Evolutionary conservation across 2,797 vertebrate genomes (phyloP).

Genomic region (Bucorvus abyssinicus): DNA sequence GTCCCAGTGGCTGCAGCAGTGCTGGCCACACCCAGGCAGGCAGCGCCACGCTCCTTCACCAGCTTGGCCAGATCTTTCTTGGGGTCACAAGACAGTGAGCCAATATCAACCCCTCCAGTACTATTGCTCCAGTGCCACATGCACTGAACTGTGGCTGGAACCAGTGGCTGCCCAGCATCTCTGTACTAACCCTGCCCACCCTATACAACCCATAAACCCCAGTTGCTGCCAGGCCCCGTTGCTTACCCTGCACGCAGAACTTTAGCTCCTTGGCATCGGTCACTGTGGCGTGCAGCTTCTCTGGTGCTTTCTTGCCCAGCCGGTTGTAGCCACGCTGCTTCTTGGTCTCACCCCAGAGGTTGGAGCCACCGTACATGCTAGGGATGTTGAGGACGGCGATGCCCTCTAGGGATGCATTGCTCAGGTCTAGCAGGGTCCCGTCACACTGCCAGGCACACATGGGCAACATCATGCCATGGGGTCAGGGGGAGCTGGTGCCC

Average conservation of each 20-base stretch:
- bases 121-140: accelerated
- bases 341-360: slow-evolving; percentile 94
- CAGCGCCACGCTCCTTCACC: neutral
- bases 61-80: neutral
- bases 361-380: slow-evolving; percentile 96
- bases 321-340: slow-evolving; percentile 87
- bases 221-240: accelerated
- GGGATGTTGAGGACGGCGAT: slow-evolving; percentile 96
- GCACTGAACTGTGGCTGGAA: neutral
- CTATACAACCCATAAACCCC: too few relatives aligned
- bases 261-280: slow-evolving; percentile 91
- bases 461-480: accelerated
- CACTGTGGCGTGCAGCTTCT: slow-evolving; percentile 75
- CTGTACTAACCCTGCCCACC: accelerated
- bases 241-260: slow-evolving; percentile 92
- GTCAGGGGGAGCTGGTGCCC: neutral
- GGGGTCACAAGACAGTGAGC: neutral
- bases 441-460: slow-evolving; percentile 79
- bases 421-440: slow-evolving; percentile 89
- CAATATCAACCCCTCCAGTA: accelerated
- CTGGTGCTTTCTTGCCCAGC: slow-evolving; percentile 86
- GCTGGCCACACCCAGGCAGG: neutral
- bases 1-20: too few relatives aligned
- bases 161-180: accelerated
- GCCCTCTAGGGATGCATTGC: slow-evolving; percentile 88